phyloP scores from a whole-genome alignment of 2,888 invertebrate species.

The Troides aeacus region DNA sequence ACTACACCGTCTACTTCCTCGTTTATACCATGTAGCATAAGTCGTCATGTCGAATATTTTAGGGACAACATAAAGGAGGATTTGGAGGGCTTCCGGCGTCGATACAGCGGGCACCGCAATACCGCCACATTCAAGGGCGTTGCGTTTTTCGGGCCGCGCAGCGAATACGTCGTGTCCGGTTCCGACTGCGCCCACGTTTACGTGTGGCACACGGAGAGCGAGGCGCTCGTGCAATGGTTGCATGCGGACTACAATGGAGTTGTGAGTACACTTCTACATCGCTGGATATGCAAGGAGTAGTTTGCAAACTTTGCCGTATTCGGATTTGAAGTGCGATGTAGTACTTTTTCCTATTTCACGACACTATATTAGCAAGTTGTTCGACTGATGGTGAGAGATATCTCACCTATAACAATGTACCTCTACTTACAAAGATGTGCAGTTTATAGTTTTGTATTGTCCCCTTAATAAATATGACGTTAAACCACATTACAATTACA shows the following conservation, averaged over 20 bases:
- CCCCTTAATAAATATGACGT: too few relatives aligned
- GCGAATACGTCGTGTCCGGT: conserved; percentile 95
- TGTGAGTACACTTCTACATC: conserved; percentile 76
- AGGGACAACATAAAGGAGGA: conserved; percentile 48
- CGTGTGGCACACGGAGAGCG: conserved; percentile 94
- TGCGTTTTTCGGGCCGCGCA: conserved; percentile 94
- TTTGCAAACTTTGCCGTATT: not conserved
- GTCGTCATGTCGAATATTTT: conserved; percentile 13
- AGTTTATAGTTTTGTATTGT: too few relatives aligned
- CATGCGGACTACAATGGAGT: conserved; percentile 90
- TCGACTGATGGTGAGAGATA: too few relatives aligned
- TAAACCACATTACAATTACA: too few relatives aligned
- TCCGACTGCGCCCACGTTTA: conserved; percentile 94
- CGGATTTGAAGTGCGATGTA: too few relatives aligned
- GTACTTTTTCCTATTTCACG: too few relatives aligned
- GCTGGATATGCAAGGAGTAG: not conserved
- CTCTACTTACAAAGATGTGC: too few relatives aligned
- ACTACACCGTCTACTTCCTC: too few relatives aligned
- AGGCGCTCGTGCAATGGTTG: conserved; percentile 94
- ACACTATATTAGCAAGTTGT: too few relatives aligned
- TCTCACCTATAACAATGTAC: too few relatives aligned
- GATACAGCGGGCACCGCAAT: conserved; percentile 83
- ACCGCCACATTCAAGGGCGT: conserved; percentile 92
- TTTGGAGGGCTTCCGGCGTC: conserved; percentile 73
- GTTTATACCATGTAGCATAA: too few relatives aligned